A percentile compares a stretch with the other conserved stretches of the same genome.
Conservation (phyloP, 2,888 invertebrate species). For the Callyntrura sp. region DNA sequence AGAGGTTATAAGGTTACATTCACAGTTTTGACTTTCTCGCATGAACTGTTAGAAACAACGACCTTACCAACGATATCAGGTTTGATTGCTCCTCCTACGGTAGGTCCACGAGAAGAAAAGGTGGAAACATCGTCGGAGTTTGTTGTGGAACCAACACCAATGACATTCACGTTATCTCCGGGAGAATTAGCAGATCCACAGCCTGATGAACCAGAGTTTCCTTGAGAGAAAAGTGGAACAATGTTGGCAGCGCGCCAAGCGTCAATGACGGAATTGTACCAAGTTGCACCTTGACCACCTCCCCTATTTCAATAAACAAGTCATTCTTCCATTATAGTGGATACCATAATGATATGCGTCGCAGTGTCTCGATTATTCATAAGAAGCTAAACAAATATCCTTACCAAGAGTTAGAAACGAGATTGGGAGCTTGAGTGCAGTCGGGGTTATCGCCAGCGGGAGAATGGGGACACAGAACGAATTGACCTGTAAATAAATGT, state of each 20-base stretch:
- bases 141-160: not conserved
- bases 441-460: not conserved
- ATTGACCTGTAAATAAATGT: not conserved
- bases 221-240: not conserved
- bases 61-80: not conserved
- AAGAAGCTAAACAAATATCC: not conserved
- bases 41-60: too few species aligned
- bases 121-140: not conserved
- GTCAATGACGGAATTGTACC: not conserved
- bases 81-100: not conserved
- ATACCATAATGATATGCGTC: too few species aligned
- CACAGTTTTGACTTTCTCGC: too few species aligned
- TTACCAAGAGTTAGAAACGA: slow-evolving; percentile 2
- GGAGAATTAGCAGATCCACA: not conserved
- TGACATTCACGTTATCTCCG: not conserved
- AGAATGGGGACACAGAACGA: not conserved
- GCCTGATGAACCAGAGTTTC: not conserved
- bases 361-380: too few species aligned
- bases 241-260: not conserved
- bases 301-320: not conserved
- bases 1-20: too few species aligned
- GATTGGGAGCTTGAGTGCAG: not conserved
- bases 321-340: too few species aligned
- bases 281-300: not conserved
- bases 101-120: not conserved